phyloP scores from a whole-genome alignment of 2,888 invertebrate genomes.

The Eurytoma adleriae region DNA sequence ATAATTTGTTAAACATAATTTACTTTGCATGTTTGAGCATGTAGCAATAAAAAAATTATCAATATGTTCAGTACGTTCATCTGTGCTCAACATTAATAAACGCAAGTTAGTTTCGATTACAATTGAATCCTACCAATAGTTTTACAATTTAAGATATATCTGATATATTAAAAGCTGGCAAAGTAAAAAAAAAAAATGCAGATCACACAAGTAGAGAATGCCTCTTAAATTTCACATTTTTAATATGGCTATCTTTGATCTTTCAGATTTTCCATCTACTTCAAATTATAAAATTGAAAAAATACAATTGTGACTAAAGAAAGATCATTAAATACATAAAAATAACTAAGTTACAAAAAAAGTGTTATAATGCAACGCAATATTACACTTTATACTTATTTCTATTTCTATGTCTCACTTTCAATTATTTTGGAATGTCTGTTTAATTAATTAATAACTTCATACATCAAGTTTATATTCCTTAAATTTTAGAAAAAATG shows the following conservation, averaged over 20 bases:
- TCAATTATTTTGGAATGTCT: constrained; percentile 43
- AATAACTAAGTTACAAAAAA: background rate
- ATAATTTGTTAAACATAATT: constrained; percentile 3
- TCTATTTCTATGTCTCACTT: constrained; percentile 36
- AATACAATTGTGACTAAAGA: constrained; percentile 36
- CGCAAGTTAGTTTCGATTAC: constrained; percentile 42
- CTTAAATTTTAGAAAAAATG: constrained; percentile 23
- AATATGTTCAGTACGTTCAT: constrained; percentile 4
- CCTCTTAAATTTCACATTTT: constrained; percentile 64
- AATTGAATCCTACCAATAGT: constrained; percentile 17
- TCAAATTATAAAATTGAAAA: constrained; percentile 20
- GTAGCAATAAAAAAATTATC: constrained; percentile 6
- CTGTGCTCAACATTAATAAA: constrained; percentile 39
- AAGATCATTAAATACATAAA: background rate
- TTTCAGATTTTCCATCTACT: constrained; percentile 42
- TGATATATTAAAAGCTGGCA: constrained; percentile 23
- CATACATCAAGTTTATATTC: constrained; percentile 20
- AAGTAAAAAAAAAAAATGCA: constrained; percentile 70
- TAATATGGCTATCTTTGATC: constrained; percentile 50
- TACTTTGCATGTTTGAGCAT: constrained; percentile 6
- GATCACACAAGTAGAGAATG: constrained; percentile 73
- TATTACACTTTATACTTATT: constrained; percentile 28
- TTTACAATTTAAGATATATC: constrained; percentile 40
- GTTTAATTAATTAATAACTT: constrained; percentile 28
- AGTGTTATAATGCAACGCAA: too few species aligned